Conservation (phyloP, 2,888 invertebrate genomes). For the Brenthis daphne region DNA sequence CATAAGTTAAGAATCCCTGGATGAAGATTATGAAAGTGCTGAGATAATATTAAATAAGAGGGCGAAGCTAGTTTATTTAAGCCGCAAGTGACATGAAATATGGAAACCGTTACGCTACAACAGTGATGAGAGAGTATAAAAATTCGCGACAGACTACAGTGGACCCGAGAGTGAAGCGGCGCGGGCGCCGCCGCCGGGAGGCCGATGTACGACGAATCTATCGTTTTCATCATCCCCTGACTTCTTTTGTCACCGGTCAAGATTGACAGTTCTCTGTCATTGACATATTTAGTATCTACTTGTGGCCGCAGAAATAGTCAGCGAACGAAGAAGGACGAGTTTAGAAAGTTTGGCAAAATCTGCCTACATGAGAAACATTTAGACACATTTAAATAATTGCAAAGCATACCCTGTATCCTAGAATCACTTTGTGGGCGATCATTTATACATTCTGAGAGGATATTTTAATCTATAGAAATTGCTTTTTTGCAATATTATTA, state of each 20-base stretch:
- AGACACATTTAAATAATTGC: slow-evolving; percentile 91
- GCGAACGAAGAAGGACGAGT: slow-evolving; percentile 50
- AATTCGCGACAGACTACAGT: slow-evolving; percentile 76
- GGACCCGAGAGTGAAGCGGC: slow-evolving; percentile 72
- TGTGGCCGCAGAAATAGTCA: slow-evolving; percentile 43
- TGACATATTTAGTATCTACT: slow-evolving; percentile 9
- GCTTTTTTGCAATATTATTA: slow-evolving; percentile 74
- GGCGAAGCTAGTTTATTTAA: slow-evolving; percentile 54
- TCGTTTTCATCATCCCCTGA: slow-evolving; percentile 35
- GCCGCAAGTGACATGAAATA: slow-evolving; percentile 59
- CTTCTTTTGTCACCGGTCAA: slow-evolving; percentile 21
- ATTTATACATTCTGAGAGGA: slow-evolving; percentile 79
- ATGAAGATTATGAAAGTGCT: slow-evolving; percentile 38
- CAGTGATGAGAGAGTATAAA: slow-evolving; percentile 75
- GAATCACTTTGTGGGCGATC: slow-evolving; percentile 88
- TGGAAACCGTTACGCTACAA: slow-evolving; percentile 60
- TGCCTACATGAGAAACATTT: slow-evolving; percentile 81
- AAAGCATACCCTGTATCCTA: slow-evolving; percentile 98
- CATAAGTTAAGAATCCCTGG: slow-evolving; percentile 40
- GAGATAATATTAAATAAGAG: slow-evolving; percentile 48
- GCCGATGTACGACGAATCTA: slow-evolving; percentile 49
- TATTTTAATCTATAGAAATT: slow-evolving; percentile 73
- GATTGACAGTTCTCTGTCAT: slow-evolving; percentile 17
- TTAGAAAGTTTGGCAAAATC: slow-evolving; percentile 64
- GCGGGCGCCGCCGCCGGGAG: slow-evolving; percentile 52